Percentiles rank a stretch among this genome's conserved stretches.
Evolutionary conservation across 2,797 vertebrate genomes (phyloP).

Genomic region (Peromyscus attwateri): DNA sequence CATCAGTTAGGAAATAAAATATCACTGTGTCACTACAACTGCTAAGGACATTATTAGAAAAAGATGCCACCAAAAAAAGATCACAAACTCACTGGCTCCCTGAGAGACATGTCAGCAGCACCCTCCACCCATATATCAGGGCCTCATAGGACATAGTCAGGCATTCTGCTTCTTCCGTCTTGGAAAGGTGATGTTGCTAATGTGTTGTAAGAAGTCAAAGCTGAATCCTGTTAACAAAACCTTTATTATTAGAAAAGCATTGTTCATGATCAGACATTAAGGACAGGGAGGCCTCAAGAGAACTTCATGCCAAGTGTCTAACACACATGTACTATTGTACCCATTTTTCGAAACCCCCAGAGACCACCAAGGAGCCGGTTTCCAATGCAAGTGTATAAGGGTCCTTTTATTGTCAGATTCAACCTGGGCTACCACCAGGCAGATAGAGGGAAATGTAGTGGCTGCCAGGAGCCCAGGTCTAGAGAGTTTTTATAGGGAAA

Average conservation of each 20-base stretch:
- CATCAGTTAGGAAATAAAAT: not conserved
- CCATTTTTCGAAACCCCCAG: no score
- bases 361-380: no score
- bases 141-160: no score
- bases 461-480: no score
- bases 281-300: not conserved
- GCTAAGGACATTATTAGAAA: not conserved
- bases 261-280: not conserved
- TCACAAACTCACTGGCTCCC: no score
- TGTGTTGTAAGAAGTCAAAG: not conserved
- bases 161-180: not conserved
- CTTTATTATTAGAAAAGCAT: not conserved
- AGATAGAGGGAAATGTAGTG: no score
- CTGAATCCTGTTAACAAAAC: not conserved
- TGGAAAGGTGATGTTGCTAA: not conserved
- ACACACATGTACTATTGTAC: no score
- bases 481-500: no score
- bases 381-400: no score
- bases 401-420: no score
- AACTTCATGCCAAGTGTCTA: not conserved
- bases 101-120: not conserved
- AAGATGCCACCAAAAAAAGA: not conserved
- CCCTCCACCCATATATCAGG: not conserved
- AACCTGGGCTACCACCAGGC: no score
- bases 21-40: rapidly evolving